Evolutionary conservation across 2,888 invertebrate species (phyloP).

Genomic region (Calameuta filiformis): DNA sequence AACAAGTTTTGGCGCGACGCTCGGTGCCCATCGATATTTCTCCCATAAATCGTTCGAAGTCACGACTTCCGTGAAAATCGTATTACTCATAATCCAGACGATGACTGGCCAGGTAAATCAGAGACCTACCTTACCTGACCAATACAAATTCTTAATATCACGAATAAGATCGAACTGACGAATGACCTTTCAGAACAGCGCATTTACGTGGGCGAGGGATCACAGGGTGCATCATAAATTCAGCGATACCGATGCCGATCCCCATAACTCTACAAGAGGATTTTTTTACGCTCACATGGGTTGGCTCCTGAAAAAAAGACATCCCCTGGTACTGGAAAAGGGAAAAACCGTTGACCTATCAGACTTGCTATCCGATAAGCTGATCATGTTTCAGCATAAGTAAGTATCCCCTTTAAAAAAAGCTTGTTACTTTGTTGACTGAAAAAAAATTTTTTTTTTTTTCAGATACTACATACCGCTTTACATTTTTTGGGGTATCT

Average conservation of each 20-base stretch:
- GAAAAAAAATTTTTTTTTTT: constrained; percentile 51
- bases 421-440: not conserved
- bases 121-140: not conserved
- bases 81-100: constrained; percentile 28
- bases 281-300: constrained; percentile 92
- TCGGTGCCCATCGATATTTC: constrained; percentile 36
- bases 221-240: constrained; percentile 86
- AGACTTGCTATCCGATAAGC: constrained; percentile 78
- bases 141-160: not conserved
- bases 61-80: constrained; percentile 17
- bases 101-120: constrained; percentile 37
- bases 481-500: constrained; percentile 71
- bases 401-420: constrained; percentile 48
- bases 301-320: constrained; percentile 84
- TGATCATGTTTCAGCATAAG: constrained; percentile 82
- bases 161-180: not conserved
- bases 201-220: constrained; percentile 83
- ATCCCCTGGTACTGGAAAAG: constrained; percentile 78
- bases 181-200: constrained; percentile 70
- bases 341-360: constrained; percentile 78
- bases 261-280: constrained; percentile 82
- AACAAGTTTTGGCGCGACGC: constrained; percentile 11
- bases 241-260: constrained; percentile 80
- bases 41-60: constrained; percentile 35
- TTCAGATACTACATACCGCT: constrained; percentile 74